phyloP scores from a whole-genome alignment of 2,888 invertebrate species.

The Drosophila anceps region DNA sequence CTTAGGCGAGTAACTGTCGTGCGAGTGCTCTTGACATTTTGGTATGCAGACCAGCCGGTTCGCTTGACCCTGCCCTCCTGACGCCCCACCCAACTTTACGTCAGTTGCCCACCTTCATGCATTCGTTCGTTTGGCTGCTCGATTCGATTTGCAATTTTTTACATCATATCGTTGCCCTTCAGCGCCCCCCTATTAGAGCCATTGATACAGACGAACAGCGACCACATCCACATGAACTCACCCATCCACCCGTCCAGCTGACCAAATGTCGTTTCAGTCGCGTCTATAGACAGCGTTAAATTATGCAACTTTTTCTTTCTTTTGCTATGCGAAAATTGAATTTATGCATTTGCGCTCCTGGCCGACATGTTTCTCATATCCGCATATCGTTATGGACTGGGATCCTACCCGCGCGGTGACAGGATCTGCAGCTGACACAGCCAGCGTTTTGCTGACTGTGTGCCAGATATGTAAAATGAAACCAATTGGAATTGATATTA shows the following conservation, averaged over 20 bases:
- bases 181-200: background rate
- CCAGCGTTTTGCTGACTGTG: background rate
- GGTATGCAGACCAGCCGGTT: slow-evolving; percentile 59
- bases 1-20: slow-evolving; percentile 76
- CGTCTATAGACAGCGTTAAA: slow-evolving; percentile 70
- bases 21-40: slow-evolving; percentile 77
- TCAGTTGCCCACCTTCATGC: slow-evolving; percentile 18
- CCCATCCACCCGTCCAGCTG: slow-evolving; percentile 11
- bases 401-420: background rate
- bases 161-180: slow-evolving; percentile 36
- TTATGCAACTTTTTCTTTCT: slow-evolving; percentile 63
- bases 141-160: slow-evolving; percentile 80
- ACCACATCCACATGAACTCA: slow-evolving; percentile 21
- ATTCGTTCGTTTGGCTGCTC: slow-evolving; percentile 59
- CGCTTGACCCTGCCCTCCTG: background rate
- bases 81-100: background rate
- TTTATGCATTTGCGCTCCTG: slow-evolving; percentile 69
- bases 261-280: slow-evolving; percentile 11
- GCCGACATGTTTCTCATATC: slow-evolving; percentile 21
- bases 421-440: slow-evolving; percentile 32
- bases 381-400: background rate
- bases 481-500: background rate
- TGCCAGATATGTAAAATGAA: background rate
- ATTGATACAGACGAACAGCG: slow-evolving; percentile 30
- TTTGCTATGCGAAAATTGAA: slow-evolving; percentile 65